Conservation (phyloP, 2,113 vertebrate genomes). For the Neodon shergylaensis region DNA sequence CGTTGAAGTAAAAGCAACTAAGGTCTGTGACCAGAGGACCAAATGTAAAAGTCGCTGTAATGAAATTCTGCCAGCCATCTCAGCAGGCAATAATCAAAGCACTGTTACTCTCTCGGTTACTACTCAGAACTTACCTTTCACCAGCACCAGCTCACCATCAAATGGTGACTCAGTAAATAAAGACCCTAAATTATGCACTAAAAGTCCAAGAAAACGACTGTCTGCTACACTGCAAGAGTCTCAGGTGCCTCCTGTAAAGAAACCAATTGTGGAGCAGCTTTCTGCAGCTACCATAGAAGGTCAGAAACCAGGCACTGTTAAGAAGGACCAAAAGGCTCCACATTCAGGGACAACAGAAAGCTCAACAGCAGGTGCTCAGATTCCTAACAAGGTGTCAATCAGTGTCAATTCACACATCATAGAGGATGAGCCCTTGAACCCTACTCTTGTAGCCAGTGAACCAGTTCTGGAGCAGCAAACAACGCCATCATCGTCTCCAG, state of each 20-base stretch:
- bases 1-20: constrained; percentile 86
- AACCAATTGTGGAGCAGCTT: constrained; percentile 90
- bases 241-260: constrained; percentile 93
- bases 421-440: constrained; percentile 82
- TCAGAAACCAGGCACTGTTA: constrained; percentile 80
- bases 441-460: constrained; percentile 83
- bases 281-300: constrained; percentile 80
- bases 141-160: constrained; percentile 86
- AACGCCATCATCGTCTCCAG: constrained; percentile 85
- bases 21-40: constrained; percentile 85
- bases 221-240: constrained; percentile 89
- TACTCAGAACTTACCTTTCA: constrained; percentile 84
- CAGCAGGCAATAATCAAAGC: constrained; percentile 88
- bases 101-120: constrained; percentile 85
- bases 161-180: constrained; percentile 84
- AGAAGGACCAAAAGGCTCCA: constrained; percentile 84
- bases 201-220: constrained; percentile 93
- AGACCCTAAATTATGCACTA: constrained; percentile 88
- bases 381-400: constrained; percentile 84
- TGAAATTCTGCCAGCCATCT: constrained; percentile 84
- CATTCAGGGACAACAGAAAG: constrained; percentile 87
- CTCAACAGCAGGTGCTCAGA: constrained; percentile 83
- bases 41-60: constrained; percentile 85
- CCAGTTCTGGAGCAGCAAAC: constrained; percentile 87
- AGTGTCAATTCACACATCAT: constrained; percentile 84